Evolutionary conservation across 2,888 invertebrate species (phyloP), one percentile per base, ranked within the genome.

Genomic region (Uropetala carovei): DNA sequence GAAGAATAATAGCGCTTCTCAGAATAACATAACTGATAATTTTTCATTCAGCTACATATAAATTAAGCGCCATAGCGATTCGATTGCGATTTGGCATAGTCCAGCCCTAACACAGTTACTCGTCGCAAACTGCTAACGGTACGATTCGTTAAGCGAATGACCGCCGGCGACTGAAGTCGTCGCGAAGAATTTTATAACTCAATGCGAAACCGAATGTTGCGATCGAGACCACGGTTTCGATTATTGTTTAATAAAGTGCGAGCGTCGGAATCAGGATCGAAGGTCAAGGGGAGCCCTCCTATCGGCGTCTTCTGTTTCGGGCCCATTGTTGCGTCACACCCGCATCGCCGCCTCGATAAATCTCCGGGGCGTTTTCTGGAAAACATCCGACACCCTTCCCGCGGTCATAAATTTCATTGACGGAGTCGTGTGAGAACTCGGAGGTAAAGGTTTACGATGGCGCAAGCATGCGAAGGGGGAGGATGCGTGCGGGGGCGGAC

Each of bases 401-500:
- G 43, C 16, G 89, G 43, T 64, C 68, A 64, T 89, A 89, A 89
- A 89, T 89, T 89, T 89, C 89, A 89, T 89, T 89, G 89, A 64
- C 89, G 89, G 89, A 89, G 89, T 89, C 89, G 89, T 89, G 89
- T 89, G 89, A 89, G 89, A 59, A 60, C 89, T 89, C 64, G 60
- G 89, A 89, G 89, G 64, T 64, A 68, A 89, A 89, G 64, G 89
- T 89, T 89, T 89, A 89, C 89, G 89, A 89, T 64, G 64, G 89
- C 89, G 89, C 64, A 43, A 89, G 89, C 89, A 64, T 58, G n/a
- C 13, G 30, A 9, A n/a, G 89, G 22, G 22, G 10, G 18, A 56
- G 83, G 27, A 82, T 30, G 43, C 14, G n/a, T 22, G 75, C 22
- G n/a, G 57, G 56, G 30, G 56, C 43, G 56, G 57, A 57, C 83